phyloP scores from a whole-genome alignment of 1,140 invertebrate genomes.

The Schlechtendalia chinensis region DNA sequence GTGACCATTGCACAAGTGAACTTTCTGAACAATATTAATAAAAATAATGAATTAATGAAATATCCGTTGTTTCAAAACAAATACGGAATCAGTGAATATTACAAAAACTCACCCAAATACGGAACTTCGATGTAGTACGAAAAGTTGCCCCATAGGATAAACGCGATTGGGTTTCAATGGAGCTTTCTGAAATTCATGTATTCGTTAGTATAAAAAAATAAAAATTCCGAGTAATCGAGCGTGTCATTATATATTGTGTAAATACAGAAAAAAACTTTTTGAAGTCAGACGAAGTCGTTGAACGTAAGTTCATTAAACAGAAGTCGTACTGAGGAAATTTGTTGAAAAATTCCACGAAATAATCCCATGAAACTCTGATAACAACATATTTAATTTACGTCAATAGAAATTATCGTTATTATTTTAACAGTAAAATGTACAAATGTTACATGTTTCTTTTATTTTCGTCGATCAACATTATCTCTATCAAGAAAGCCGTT shows the following conservation, averaged over 20 bases:
- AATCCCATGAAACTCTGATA: constrained; percentile 10
- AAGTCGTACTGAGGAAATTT: constrained; percentile 21
- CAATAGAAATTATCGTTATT: neutral
- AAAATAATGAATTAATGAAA: neutral
- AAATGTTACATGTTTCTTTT: neutral
- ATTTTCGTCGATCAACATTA: constrained; percentile 6
- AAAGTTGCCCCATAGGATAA: neutral
- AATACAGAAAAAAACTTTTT: constrained; percentile 28
- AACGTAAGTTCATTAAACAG: neutral
- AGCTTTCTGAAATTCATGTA: neutral
- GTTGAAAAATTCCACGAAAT: neutral
- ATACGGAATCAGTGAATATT: neutral
- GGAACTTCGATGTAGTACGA: constrained; percentile 9
- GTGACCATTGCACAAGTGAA: neutral
- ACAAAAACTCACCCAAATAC: constrained; percentile 2
- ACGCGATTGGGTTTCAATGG: neutral
- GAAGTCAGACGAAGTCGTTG: neutral
- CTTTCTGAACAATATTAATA: neutral
- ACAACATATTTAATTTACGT: neutral
- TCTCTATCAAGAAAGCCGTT: constrained; percentile 12
- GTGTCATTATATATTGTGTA: neutral
- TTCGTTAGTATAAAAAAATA: neutral
- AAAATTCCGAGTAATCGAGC: neutral
- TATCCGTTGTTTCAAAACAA: neutral
- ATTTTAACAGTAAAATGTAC: neutral